Base-by-base conservation (phyloP, 2,113 vertebrate species). In the Tricholaema leucomelas region DNA sequence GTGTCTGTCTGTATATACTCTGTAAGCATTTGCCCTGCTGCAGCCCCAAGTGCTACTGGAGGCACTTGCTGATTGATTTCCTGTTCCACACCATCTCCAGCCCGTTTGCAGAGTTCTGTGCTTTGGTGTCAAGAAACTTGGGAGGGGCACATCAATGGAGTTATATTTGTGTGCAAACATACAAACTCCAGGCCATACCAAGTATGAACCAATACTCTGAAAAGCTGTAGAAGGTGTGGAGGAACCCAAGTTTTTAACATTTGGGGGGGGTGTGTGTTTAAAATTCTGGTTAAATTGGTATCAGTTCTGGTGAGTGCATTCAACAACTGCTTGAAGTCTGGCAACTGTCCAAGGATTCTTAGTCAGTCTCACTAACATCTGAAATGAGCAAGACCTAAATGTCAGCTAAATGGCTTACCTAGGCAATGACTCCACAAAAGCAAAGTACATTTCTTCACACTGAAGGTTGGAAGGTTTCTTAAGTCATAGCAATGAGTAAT, bases 101-200 rank as follows among this genome's bases (percentile, higher is more conserved):
- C 17, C 56, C 3, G 0, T 24, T 21, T 3, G 19, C 24, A 8
- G 23, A 67, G 1, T 15, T 27, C 2, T 1, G 18, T 2, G 24
- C 12, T 55, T 28, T 8, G 10, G 5, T 3, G 0, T 12, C 2
- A 4, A 2, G 46, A 75, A 35, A 12, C 31, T 5, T 25, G 6
- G 13, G 40, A 52, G 19, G 10, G n/a, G 19, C 15, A 7, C 15
- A 2, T 0, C 1, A 2, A 3, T 36, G 60, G 42, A 64, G 50
- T 15, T 35, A 8, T 16, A 14, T 48, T 59, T 66, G 9, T 33
- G 24, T 31, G 2, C 0, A 23, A 15, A 18, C 28, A 8, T 12
- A 5, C 24, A 75, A 75, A 64, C 28, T 31, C 8, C 48, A 40
- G 58, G 11, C 12, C 16, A 6, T 20, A 10, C 5, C 58, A 21